Evolutionary conservation across 2,888 invertebrate species (phyloP).

Genomic region (Hydroisotoma schaefferi): DNA sequence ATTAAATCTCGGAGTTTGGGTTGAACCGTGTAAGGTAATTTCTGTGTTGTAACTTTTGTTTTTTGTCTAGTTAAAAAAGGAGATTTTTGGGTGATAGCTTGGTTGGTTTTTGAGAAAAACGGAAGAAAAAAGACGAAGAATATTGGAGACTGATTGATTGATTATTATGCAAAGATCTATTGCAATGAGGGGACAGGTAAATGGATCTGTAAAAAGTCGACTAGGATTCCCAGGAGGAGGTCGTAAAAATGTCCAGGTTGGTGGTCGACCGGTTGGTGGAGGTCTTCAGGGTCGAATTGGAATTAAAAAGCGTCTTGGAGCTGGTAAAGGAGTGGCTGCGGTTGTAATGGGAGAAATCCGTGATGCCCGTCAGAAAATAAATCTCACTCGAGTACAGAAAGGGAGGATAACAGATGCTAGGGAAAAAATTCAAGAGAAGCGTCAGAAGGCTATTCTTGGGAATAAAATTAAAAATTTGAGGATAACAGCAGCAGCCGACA

Average conservation of each 20-base stretch:
- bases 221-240: conserved; percentile 2
- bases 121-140: no score
- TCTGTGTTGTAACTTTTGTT: no score
- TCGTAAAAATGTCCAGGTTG: background rate
- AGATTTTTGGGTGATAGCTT: no score
- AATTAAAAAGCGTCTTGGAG: conserved; percentile 8
- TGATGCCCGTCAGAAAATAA: conserved; percentile 47
- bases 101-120: no score
- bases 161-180: background rate
- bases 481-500: conserved; percentile 34
- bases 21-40: no score
- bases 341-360: conserved; percentile 28
- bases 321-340: conserved; percentile 27
- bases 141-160: no score
- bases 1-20: no score
- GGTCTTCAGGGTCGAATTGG: background rate
- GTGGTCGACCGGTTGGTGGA: background rate
- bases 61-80: no score
- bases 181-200: background rate
- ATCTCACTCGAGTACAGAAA: conserved; percentile 43
- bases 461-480: conserved; percentile 37
- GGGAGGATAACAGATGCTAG: conserved; percentile 45
- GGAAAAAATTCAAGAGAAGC: conserved; percentile 44
- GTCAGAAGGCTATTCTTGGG: conserved; percentile 17
- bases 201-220: conserved; percentile 2